phyloP scores from a whole-genome alignment of 2,113 vertebrate genomes.

The Ciconia maguari region DNA sequence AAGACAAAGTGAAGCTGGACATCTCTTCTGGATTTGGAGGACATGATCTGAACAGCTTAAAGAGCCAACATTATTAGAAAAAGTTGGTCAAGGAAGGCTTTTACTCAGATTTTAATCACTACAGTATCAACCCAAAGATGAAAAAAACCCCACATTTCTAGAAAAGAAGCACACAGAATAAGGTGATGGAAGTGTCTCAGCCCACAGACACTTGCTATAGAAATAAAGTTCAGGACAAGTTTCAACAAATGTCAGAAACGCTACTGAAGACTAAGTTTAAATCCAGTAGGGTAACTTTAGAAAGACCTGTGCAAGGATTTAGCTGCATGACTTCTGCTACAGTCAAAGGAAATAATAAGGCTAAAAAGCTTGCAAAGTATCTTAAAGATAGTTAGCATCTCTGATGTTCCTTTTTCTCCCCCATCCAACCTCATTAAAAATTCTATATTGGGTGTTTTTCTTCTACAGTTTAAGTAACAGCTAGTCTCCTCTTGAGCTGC shows the following conservation, averaged over 20 bases:
- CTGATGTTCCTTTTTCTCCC: background rate
- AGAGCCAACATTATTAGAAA: background rate
- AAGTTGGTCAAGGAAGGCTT: background rate
- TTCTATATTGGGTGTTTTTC: background rate
- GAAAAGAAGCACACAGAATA: background rate
- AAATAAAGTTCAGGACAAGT: background rate
- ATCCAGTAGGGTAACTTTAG: background rate
- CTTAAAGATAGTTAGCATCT: background rate
- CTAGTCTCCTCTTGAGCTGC: background rate
- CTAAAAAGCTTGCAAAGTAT: background rate
- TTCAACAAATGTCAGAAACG: background rate
- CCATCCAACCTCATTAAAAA: background rate
- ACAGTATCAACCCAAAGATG: background rate
- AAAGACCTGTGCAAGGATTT: background rate
- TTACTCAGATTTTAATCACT: background rate
- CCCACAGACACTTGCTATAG: background rate
- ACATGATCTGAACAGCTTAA: background rate
- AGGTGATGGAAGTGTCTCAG: background rate
- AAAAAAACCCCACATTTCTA: rapidly evolving
- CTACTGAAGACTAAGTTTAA: background rate
- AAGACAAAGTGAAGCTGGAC: background rate
- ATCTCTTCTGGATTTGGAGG: background rate
- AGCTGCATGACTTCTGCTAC: background rate
- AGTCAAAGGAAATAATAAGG: background rate
- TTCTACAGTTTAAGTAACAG: background rate